These are phyloP conservation scores for Abrostola triplasia DNA, from an alignment of 2,888 invertebrate genomes.

Conservation along the genomic window DNA sequence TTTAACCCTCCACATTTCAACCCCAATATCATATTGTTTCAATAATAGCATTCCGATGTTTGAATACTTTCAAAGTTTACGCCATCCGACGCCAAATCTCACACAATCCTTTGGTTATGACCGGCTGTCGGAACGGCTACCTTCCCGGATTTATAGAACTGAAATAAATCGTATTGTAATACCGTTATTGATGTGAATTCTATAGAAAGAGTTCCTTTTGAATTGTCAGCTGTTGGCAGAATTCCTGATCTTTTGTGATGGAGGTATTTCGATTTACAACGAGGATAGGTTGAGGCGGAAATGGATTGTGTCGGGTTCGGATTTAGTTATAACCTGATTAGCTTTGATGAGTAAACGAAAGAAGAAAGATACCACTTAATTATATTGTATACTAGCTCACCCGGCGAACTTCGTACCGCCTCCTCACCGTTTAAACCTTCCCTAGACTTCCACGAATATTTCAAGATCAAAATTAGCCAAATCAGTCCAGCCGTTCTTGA, in stretches of 20 bases:
- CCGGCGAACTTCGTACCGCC: too few species aligned
- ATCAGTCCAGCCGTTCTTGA: too few species aligned
- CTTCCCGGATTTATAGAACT: conserved; percentile 42
- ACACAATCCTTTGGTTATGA: conserved; percentile 38
- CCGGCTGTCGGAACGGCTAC: conserved; percentile 23
- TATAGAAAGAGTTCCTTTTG: conserved; percentile 33
- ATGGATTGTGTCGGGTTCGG: too few species aligned
- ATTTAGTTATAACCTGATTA: too few species aligned
- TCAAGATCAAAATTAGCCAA: too few species aligned
- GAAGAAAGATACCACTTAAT: too few species aligned
- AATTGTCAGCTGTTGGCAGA: conserved; percentile 22
- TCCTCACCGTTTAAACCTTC: too few species aligned
- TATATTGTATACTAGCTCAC: too few species aligned
- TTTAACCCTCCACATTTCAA: neutral
- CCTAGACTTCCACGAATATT: too few species aligned
- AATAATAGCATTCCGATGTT: conserved; percentile 28
- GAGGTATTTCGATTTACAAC: conserved; percentile 25
- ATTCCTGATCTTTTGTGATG: conserved; percentile 24
- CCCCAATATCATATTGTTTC: neutral
- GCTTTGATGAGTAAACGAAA: too few species aligned
- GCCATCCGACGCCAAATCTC: conserved; percentile 32
- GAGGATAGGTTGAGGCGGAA: conserved; percentile 14
- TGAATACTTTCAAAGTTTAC: conserved; percentile 28
- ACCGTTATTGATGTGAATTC: conserved; percentile 33
- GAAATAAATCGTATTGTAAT: conserved; percentile 51